Evolutionary conservation across 2,888 invertebrate species (phyloP).

Genomic region (Synanthedon vespiformis): DNA sequence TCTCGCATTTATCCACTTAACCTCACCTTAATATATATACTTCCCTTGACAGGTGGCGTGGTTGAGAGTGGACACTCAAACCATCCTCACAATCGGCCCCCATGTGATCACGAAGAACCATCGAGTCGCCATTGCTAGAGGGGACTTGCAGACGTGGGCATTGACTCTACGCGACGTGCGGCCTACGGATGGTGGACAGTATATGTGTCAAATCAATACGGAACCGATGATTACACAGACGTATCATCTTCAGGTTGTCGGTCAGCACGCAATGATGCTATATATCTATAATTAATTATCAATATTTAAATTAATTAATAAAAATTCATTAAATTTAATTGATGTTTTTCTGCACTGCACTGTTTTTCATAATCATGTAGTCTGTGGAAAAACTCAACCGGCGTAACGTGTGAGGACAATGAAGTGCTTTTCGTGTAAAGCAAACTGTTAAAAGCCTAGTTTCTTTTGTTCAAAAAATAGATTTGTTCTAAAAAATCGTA

Average conservation of each 20-base stretch:
- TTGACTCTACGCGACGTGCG: conserved; percentile 82
- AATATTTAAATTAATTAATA: no score
- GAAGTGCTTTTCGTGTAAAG: no score
- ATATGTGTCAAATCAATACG: conserved; percentile 76
- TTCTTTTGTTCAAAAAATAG: no score
- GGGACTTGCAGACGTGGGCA: conserved; percentile 80
- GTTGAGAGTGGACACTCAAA: conserved; percentile 89
- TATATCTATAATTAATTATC: background rate
- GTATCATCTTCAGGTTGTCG: conserved; percentile 42
- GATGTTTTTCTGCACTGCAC: no score
- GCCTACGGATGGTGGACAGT: conserved; percentile 82
- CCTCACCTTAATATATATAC: no score
- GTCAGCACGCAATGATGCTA: conserved; percentile 18
- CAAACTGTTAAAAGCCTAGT: no score
- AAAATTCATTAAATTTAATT: no score
- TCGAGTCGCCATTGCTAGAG: conserved; percentile 80
- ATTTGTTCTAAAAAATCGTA: no score
- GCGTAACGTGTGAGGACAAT: no score
- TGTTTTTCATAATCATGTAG: no score
- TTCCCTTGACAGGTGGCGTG: conserved; percentile 78
- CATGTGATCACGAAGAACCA: conserved; percentile 91
- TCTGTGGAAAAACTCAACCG: no score
- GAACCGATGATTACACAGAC: conserved; percentile 76
- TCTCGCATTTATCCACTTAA: no score
- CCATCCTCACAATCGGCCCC: conserved; percentile 87